phyloP scores from a whole-genome alignment of 1,140 invertebrate species.

The Calosoma granatense region DNA sequence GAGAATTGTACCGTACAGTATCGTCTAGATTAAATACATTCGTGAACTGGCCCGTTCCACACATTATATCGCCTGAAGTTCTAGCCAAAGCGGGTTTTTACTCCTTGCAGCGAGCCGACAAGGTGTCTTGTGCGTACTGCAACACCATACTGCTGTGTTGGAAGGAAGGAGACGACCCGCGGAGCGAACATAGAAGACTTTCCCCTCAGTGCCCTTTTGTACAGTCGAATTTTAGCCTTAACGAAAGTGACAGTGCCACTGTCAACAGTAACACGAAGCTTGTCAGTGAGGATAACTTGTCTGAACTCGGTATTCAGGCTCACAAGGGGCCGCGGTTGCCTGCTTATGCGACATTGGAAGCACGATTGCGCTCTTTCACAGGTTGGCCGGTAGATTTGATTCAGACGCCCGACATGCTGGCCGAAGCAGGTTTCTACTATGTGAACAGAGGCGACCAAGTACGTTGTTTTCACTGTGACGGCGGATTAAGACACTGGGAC shows the following conservation, averaged over 20 bases:
- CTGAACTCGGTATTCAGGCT: constrained; percentile 50
- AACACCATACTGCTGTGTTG: constrained; percentile 59
- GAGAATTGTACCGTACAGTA: constrained; percentile 15
- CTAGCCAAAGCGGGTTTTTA: constrained; percentile 78
- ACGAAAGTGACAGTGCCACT: no score
- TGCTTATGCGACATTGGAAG: constrained; percentile 49
- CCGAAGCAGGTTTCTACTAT: constrained; percentile 71
- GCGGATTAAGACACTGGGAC: constrained; percentile 78
- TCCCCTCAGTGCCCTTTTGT: constrained; percentile 57
- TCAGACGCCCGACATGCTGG: constrained; percentile 54
- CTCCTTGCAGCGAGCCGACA: constrained; percentile 46
- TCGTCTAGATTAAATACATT: constrained; percentile 50
- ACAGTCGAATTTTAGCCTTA: constrained; percentile 8
- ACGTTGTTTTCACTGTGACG: constrained; percentile 86
- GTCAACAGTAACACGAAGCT: constrained; percentile 15
- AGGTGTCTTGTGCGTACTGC: constrained; percentile 79
- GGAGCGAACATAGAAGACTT: constrained; percentile 59
- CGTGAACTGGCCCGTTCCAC: constrained; percentile 48
- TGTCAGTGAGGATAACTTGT: constrained; percentile 35
- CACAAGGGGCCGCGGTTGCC: constrained; percentile 49
- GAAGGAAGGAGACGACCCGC: constrained; percentile 62
- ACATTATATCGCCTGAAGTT: constrained; percentile 51
- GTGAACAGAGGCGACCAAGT: constrained; percentile 60
- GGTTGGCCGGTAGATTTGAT: constrained; percentile 51
- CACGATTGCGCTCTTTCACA: constrained; percentile 51